Percentiles rank a stretch among this genome's conserved stretches.
These are phyloP conservation scores for Pygmarrhopalites habei DNA, from an alignment of 1,140 invertebrate genomes.

Conservation along the genomic window DNA sequence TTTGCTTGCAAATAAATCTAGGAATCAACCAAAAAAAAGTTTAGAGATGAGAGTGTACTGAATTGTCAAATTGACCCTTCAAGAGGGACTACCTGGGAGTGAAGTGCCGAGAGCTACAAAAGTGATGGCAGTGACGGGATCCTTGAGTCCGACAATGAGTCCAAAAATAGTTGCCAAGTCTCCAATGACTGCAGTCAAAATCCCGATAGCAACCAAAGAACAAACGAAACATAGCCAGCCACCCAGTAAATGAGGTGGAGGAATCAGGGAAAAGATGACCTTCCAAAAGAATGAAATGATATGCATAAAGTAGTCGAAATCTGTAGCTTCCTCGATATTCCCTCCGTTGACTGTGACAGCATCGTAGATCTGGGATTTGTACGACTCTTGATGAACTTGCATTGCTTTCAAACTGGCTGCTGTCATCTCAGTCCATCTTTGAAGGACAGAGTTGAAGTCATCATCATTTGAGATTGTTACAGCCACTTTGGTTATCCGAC, in stretches of 20 bases:
- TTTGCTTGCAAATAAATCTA: conserved; percentile 56
- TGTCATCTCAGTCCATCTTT: conserved; percentile 51
- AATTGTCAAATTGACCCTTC: too few relatives aligned
- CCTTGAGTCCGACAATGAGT: conserved; percentile 49
- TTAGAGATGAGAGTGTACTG: too few relatives aligned
- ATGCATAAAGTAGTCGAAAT: conserved; percentile 57
- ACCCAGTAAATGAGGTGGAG: conserved; percentile 53
- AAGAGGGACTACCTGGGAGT: too few relatives aligned
- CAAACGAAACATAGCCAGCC: conserved; percentile 57
- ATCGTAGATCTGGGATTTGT: conserved; percentile 52
- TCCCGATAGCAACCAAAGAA: conserved; percentile 52
- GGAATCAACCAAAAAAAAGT: too few relatives aligned
- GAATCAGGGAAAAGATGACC: conserved; percentile 47
- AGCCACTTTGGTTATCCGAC: conserved; percentile 52
- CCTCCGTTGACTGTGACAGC: conserved; percentile 61
- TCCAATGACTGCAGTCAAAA: conserved; percentile 57
- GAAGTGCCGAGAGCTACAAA: conserved; percentile 65
- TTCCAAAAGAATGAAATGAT: conserved; percentile 61
- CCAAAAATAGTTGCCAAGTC: conserved; percentile 59
- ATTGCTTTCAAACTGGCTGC: conserved; percentile 54
- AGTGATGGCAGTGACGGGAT: conserved; percentile 53
- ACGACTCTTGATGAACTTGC: conserved; percentile 51
- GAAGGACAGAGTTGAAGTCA: conserved; percentile 56
- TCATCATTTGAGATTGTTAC: conserved; percentile 63
- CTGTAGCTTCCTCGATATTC: conserved; percentile 53